Percentiles rank a stretch among this genome's conserved stretches.
Conservation (phyloP, 1,140 invertebrate genomes). For the Lethrus apterus region DNA sequence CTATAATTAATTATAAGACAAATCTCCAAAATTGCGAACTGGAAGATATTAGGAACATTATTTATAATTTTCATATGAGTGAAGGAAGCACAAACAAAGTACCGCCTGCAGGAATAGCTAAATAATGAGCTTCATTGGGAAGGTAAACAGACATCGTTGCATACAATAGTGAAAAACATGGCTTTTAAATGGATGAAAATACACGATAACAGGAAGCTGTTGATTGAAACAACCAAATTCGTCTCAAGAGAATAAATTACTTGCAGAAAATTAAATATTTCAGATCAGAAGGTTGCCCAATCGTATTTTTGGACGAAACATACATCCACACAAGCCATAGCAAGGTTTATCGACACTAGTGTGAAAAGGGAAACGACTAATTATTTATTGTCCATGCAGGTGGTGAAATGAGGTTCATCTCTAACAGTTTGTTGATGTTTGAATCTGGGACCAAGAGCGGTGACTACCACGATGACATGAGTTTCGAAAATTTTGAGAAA, state of each 20-base stretch:
- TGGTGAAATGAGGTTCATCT: slow-evolving; percentile 24
- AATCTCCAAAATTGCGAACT: too few species aligned
- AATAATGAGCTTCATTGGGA: background rate
- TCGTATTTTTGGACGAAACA: slow-evolving; percentile 13
- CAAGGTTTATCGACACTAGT: slow-evolving; percentile 24
- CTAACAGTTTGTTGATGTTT: slow-evolving; percentile 24
- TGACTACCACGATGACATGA: slow-evolving; percentile 35
- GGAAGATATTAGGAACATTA: too few species aligned
- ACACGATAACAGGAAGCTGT: slow-evolving; percentile 11
- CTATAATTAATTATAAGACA: too few species aligned
- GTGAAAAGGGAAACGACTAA: slow-evolving; percentile 22
- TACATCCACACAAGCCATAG: slow-evolving; percentile 15
- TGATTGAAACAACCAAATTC: slow-evolving; percentile 6
- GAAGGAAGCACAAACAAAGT: background rate
- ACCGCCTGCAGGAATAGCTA: background rate
- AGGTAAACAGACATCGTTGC: slow-evolving; percentile 1
- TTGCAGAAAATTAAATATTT: background rate
- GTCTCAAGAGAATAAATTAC: background rate
- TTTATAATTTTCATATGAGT: slow-evolving; percentile 6
- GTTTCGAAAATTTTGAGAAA: slow-evolving; percentile 19
- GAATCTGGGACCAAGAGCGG: slow-evolving; percentile 18
- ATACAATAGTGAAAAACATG: slow-evolving; percentile 7
- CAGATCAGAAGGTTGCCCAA: background rate
- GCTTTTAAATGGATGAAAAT: background rate
- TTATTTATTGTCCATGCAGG: slow-evolving; percentile 31